Evolutionary conservation across 2,113 vertebrate species (phyloP), one percentile per base, ranked within the genome.

Genomic region (Geococcyx californianus): DNA sequence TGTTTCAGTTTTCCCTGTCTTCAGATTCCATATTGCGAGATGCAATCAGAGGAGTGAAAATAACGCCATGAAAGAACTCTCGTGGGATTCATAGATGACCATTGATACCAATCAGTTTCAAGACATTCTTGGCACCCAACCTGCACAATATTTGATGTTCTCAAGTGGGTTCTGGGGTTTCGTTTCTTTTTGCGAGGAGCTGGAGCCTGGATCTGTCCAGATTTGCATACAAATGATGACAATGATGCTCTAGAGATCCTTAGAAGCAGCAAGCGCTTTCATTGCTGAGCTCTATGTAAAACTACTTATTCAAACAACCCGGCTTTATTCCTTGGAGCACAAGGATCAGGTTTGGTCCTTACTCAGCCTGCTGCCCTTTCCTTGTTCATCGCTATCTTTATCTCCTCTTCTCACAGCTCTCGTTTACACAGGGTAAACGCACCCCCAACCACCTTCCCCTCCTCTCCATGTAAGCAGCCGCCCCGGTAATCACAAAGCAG

Each of bases 61-160:
- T 84, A 87, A 91, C 94, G 90, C 95, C 93, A 96, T 94, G 93
- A 94, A 93, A 95, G 87, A 78, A 63, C 67, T 47, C 3, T 2
- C 38, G 10, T 2, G 38, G 63, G 60, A 91, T 67, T 81, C 87
- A 7, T 55, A 29, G 33, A 36, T 1, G 47, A 77, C 84, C 77
- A 74, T 16, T 26, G 93, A 86, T 84, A 81, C 38, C 87, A 81
- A 77, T 89, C 89, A 81, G 52, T 25, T 95, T 96, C 89, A 67
- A 94, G 93, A 93, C 77, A 84, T 69, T 74, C 93, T 82, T 84
- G 77, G 95, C 95, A 93, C 69, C 87, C 77, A 74, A 96, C 52
- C 42, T 55, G 56, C 51, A 70, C 75, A 91, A 81, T 59, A 93
- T 93, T 93, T 89, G 64, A 74, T 58, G 87, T 91, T 66, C 73